Base-by-base conservation (phyloP, 2,797 vertebrate genomes). In the Rhynchonycteris naso region DNA sequence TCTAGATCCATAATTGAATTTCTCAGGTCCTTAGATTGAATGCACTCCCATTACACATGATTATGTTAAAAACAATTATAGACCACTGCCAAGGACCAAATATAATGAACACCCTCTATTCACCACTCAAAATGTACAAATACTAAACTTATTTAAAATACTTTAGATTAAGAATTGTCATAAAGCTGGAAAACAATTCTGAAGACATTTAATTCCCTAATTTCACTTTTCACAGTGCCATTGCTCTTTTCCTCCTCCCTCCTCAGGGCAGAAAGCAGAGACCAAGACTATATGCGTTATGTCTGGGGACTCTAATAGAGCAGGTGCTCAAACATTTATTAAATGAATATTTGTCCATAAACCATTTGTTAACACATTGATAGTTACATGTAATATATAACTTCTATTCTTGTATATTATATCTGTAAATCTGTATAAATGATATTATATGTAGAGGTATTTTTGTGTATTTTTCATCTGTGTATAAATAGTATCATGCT, bases 51-150 rank as follows among this genome's bases (percentile, higher is more conserved):
- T 90, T n/a, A 59, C 26, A 85, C 65, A 92, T 75, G 74, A 90
- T 88, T 90, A 26, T 75, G 16, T 95, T 88, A 93, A 88, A 90
- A 93, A 74, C 26, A 94, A 90, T 58, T 54, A 90, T 18, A 69
- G 71, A 74, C n/a, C 21, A 47, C 24, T 81, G 26, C 43, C 59
- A 80, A 95, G 30, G 8, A 83, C 7, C 13, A 82, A 66, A 30
- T 78, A 59, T 24, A 61, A 69, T 30, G 61, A 88, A 74, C 1
- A 52, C n/a, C 1, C 61, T 68, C 28, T 75, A 63, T 65, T 90
- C 18, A 78, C 28, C 19, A 52, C 68, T 93, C 54, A 69, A 54
- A 78, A 63, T 69, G 26, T 24, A 38, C 26, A 91, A 38, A 74
- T 58, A 65, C 35, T 80, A 66, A 58, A 16, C 2, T 8, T 91